Base-by-base conservation (phyloP, 1,140 invertebrate genomes). In the Zaprionus africanus region DNA sequence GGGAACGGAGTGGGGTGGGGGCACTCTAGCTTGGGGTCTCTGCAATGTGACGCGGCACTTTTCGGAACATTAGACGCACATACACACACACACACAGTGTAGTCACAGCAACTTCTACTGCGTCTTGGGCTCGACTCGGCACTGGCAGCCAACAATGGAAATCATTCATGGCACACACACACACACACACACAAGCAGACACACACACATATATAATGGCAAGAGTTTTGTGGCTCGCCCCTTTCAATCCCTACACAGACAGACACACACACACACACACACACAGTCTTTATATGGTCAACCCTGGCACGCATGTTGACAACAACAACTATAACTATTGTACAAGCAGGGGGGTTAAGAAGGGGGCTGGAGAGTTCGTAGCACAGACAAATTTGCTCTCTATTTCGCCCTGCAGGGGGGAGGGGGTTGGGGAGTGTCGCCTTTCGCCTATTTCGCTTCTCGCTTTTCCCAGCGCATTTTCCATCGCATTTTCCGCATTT, bases 401-500 rank as follows among this genome's bases (percentile, higher is more conserved):
- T 34, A 34, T 34, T 34, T 11, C 9, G 9, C 31, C 31, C 31
- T 11, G 31, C 0, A 0, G 1, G 9, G 31, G 31, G 7, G 1
- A 2, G 31, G 31, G 7, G 2, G 28, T 7, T 43, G 34, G 13
- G 59, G 19, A 5, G 66, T 46, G 34, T 46, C n/a, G 41, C 41
- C 15, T 46, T 38, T 38, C 36, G 36, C 36, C 36, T 34, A 11
- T 34, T 34, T 34, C 31, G 31, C 31, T 34, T 34, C 38, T 41
- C 38, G 15, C 38, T 41, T 46, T 46, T 41, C 38, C 38, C 38
- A 41, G 38, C 13, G 38, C 38, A 51, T 65, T 71, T 80, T 75
- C 75, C 60, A 72, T 76, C 75, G 72, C 81, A 81, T 90, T 81
- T 88, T 90, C 84, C 85, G 85, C 84, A 88, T 64, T 64, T 60